These are phyloP conservation scores for Drosophila sulfurigaster DNA, from an alignment of 1,140 invertebrate species.

Conservation along the genomic window DNA sequence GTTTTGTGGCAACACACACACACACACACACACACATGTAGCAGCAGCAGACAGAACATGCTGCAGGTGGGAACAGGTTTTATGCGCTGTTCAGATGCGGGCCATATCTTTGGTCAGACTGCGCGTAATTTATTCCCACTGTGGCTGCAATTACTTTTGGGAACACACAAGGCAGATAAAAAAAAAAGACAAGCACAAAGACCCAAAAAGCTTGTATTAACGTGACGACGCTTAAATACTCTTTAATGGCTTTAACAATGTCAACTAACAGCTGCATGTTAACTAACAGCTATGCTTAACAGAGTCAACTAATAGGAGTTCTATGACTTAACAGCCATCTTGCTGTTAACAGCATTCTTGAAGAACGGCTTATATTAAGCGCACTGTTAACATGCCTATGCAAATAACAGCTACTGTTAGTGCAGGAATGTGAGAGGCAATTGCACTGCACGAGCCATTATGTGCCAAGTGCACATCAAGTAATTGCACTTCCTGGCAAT, in stretches of 20 bases:
- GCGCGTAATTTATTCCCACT: conserved; percentile 80
- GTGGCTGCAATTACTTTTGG: conserved; percentile 72
- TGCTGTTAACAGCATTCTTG: not conserved
- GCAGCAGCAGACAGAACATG: conserved; percentile 35
- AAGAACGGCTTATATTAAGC: not conserved
- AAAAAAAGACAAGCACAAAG: not conserved
- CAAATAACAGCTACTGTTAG: conserved; percentile 12
- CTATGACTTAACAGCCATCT: not conserved
- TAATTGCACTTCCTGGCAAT: conserved; percentile 42
- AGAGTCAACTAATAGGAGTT: not conserved
- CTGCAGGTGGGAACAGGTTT: conserved; percentile 83
- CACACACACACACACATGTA: conserved; percentile 22
- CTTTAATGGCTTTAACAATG: conserved; percentile 2
- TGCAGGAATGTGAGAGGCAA: conserved; percentile 1
- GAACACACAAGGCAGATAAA: conserved; percentile 28
- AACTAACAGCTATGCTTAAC: conserved; percentile 1
- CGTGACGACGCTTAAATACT: conserved; percentile 18
- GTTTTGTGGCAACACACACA: conserved; percentile 67
- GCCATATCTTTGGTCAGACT: conserved; percentile 73
- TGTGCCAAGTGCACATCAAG: conserved; percentile 34
- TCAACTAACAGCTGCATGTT: not conserved
- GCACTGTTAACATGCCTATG: not conserved
- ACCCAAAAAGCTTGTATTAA: conserved; percentile 19
- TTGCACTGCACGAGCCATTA: conserved; percentile 20
- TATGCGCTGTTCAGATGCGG: conserved; percentile 67